phyloP scores from a whole-genome alignment of 2,797 vertebrate species.

The Eulemur albifrons region DNA sequence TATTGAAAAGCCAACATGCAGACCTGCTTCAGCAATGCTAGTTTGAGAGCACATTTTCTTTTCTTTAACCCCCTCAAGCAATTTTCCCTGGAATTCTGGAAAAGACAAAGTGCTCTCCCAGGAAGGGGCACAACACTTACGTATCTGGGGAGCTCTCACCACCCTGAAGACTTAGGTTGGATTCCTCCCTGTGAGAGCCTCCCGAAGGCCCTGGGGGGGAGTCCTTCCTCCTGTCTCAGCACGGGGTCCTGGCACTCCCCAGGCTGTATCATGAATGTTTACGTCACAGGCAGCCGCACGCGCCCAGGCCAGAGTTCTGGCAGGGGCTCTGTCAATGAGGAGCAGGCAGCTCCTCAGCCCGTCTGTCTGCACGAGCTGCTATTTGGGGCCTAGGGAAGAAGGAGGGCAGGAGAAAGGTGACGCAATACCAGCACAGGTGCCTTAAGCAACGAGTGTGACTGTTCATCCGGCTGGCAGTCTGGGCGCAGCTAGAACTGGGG shows the following conservation, averaged over 20 bases:
- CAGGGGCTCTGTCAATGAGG: background rate
- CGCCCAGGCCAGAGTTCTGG: background rate
- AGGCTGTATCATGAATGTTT: too few relatives aligned
- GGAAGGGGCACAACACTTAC: background rate
- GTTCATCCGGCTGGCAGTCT: background rate
- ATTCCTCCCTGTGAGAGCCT: too few relatives aligned
- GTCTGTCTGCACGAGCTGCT: background rate
- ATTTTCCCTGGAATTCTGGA: background rate
- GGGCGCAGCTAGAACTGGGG: background rate
- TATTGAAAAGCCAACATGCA: background rate
- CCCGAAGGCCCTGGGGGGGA: background rate
- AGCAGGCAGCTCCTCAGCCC: background rate
- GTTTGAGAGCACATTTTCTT: background rate
- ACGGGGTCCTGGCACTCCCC: background rate
- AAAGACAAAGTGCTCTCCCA: background rate
- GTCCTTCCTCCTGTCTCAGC: background rate
- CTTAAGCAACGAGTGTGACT: background rate
- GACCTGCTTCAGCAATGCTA: too few relatives aligned
- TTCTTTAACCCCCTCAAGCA: background rate
- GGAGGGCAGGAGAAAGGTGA: background rate
- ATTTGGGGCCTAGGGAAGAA: background rate
- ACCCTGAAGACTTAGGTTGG: background rate
- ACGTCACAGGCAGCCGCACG: background rate
- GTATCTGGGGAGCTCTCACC: too few relatives aligned
- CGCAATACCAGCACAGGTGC: background rate